Conservation (phyloP, 2,888 invertebrate species). For the Oxystoma pomonae region DNA sequence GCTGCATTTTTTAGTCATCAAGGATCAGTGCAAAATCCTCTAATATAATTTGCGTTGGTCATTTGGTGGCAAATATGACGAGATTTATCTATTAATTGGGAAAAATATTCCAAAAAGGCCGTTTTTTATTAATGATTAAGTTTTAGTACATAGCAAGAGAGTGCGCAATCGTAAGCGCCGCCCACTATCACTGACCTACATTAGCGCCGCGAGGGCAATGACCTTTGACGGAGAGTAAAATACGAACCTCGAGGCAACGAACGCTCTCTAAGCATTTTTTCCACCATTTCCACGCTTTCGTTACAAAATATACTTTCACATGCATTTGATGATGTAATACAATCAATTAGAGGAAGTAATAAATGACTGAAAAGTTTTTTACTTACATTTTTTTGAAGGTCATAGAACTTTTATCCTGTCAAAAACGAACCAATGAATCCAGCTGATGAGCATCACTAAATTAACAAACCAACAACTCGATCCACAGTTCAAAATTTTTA, state of each 20-base stretch:
- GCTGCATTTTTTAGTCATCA: too few species aligned
- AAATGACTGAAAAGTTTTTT: not conserved
- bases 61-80: too few species aligned
- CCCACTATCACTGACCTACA: conserved; percentile 48
- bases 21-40: too few species aligned
- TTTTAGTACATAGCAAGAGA: conserved; percentile 19
- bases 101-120: not conserved
- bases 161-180: conserved; percentile 41
- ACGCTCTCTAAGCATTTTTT: conserved; percentile 22
- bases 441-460: not conserved
- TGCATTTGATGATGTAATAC: conserved; percentile 1
- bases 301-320: conserved; percentile 8
- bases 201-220: conserved; percentile 40
- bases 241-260: conserved; percentile 30
- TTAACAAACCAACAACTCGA: not conserved
- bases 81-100: too few species aligned
- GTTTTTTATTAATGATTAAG: not conserved
- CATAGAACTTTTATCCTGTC: conserved; percentile 22
- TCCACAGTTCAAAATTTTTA: not conserved
- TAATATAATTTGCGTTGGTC: too few species aligned
- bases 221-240: conserved; percentile 38
- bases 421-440: conserved; percentile 5
- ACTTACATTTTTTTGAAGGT: conserved; percentile 37
- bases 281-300: conserved; percentile 12
- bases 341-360: not conserved